Evolutionary conservation across 2,113 vertebrate genomes (phyloP).

Genomic region (Xyliphius kryptos): DNA sequence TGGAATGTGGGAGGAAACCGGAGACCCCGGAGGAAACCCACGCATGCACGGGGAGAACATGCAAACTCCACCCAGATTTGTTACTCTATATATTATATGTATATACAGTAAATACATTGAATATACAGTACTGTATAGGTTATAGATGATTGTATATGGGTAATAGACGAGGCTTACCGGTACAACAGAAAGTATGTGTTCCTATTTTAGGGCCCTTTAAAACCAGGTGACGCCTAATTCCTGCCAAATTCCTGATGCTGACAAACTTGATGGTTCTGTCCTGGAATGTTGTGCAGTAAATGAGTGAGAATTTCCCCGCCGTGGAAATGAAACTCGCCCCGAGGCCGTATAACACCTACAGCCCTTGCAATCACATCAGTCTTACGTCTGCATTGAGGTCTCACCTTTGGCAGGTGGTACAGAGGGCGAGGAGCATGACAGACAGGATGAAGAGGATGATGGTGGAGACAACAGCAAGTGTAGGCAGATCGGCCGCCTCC

Average conservation of each 20-base stretch:
- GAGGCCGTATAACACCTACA: not conserved
- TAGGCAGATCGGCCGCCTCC: conserved; percentile 20
- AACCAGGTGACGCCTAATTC: conserved; percentile 28
- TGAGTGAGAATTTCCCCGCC: not conserved
- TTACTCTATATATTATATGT: too few species aligned
- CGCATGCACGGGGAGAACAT: too few species aligned
- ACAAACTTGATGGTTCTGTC: conserved; percentile 35
- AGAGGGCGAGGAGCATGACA: conserved; percentile 54
- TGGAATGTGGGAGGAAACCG: too few species aligned
- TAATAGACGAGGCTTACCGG: too few species aligned
- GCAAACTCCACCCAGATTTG: too few species aligned
- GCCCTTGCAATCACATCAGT: too few species aligned
- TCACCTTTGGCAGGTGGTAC: conserved; percentile 57
- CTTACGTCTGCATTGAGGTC: conserved; percentile 9
- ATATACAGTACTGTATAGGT: too few species aligned
- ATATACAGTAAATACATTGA: too few species aligned
- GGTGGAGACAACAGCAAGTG: conserved; percentile 29
- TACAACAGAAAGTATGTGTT: too few species aligned
- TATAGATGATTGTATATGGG: too few species aligned
- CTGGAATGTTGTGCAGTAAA: conserved; percentile 28
- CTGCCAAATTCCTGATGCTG: conserved; percentile 18
- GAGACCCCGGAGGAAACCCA: too few species aligned
- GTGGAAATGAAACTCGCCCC: not conserved
- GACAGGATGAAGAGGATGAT: conserved; percentile 52
- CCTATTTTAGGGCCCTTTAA: too few species aligned